These are phyloP conservation scores for Synergus umbraculus DNA, from an alignment of 2,888 invertebrate genomes.

Conservation along the genomic window DNA sequence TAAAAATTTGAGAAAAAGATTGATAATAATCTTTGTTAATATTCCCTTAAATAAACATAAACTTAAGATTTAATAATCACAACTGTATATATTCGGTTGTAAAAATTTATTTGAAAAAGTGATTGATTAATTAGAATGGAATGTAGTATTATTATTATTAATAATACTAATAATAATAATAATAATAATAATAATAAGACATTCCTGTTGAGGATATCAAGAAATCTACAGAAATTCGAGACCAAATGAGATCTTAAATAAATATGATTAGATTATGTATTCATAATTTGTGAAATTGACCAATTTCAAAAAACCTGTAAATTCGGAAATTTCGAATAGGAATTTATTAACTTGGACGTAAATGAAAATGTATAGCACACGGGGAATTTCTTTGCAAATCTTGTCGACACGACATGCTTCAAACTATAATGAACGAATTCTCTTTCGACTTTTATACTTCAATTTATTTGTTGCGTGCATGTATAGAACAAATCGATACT, in stretches of 20 bases:
- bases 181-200: not conserved
- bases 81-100: not conserved
- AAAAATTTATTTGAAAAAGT: not conserved
- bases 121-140: not conserved
- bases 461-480: slow-evolving; percentile 20
- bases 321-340: not conserved
- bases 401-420: slow-evolving; percentile 11
- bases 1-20: not conserved
- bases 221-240: not conserved
- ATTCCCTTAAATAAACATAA: not conserved
- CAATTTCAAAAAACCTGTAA: not conserved
- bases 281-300: not conserved
- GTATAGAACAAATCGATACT: slow-evolving; percentile 30
- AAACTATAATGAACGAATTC: not conserved
- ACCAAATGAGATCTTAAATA: not conserved
- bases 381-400: not conserved
- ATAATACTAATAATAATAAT: not conserved
- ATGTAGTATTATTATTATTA: not conserved
- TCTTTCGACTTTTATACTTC: not conserved
- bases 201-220: not conserved
- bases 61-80: not conserved
- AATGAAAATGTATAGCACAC: not conserved
- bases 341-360: not conserved
- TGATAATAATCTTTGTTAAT: not conserved
- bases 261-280: not conserved